phyloP scores from a whole-genome alignment of 1,140 invertebrate species.

The Centruroides sculpturatus region DNA sequence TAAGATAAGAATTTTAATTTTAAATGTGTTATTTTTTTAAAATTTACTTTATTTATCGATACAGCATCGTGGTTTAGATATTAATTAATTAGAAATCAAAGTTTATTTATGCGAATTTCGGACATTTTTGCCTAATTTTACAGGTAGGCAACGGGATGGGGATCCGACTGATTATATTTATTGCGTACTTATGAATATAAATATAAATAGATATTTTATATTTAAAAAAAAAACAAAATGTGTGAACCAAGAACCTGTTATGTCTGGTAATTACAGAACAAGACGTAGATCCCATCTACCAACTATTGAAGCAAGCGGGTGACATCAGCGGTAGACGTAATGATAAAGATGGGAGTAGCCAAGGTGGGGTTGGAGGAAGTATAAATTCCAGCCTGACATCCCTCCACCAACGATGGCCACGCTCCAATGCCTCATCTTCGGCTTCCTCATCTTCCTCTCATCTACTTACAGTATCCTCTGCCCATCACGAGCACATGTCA shows the following conservation, averaged over 20 bases:
- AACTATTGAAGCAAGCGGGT: slow-evolving; percentile 80
- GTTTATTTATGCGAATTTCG: no score
- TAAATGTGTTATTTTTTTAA: no score
- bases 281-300: slow-evolving; percentile 69
- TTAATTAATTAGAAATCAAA: no score
- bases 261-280: not conserved
- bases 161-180: not conserved
- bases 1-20: no score
- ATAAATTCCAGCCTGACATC: slow-evolving; percentile 14
- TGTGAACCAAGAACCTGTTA: not conserved
- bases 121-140: not conserved
- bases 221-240: not conserved
- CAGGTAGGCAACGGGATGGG: not conserved
- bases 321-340: slow-evolving; percentile 42
- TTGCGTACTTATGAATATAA: not conserved
- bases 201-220: not conserved
- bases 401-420: slow-evolving; percentile 14
- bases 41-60: no score
- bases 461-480: slow-evolving; percentile 16
- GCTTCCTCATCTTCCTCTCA: slow-evolving; percentile 18
- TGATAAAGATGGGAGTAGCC: slow-evolving; percentile 1
- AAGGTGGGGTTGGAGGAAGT: not conserved
- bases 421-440: slow-evolving; percentile 17
- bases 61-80: no score
- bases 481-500: slow-evolving; percentile 22